Conservation (phyloP, 2,113 vertebrate species). For the Salminus brasiliensis region DNA sequence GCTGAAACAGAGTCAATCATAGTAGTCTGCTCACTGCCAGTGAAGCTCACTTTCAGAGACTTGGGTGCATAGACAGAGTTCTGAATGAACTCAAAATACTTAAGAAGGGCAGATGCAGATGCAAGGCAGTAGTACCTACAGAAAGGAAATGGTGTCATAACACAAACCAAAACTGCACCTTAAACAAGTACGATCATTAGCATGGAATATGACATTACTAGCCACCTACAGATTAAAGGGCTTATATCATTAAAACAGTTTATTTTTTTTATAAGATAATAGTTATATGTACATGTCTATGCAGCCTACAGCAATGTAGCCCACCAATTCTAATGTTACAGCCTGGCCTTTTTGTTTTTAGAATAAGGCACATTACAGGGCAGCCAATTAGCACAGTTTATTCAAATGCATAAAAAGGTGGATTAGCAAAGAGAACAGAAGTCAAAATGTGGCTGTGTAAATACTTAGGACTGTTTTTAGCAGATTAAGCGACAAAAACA, state of each 20-base stretch:
- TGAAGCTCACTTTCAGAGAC: constrained; percentile 92
- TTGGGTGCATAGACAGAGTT: constrained; percentile 91
- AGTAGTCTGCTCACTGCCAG: constrained; percentile 92
- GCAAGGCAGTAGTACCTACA: constrained; percentile 94
- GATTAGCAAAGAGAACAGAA: no score
- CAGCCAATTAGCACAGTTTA: no score
- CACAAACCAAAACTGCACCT: background rate
- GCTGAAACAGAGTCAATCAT: constrained; percentile 95
- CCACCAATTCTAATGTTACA: no score
- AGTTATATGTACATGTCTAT: no score
- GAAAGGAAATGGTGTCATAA: constrained; percentile 47
- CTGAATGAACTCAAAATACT: constrained; percentile 95
- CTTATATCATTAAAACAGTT: background rate
- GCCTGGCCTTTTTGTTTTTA: no score
- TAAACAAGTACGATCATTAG: background rate
- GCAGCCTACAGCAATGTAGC: background rate
- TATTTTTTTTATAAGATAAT: no score
- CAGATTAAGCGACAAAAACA: background rate
- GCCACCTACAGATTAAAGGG: background rate
- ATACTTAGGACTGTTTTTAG: no score
- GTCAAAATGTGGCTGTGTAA: no score
- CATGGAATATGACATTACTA: background rate
- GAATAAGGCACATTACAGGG: no score
- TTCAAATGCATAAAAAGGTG: no score
- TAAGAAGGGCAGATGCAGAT: constrained; percentile 90